phyloP scores from a whole-genome alignment of 1,140 invertebrate genomes.

The Gonioctena quinquepunctata region DNA sequence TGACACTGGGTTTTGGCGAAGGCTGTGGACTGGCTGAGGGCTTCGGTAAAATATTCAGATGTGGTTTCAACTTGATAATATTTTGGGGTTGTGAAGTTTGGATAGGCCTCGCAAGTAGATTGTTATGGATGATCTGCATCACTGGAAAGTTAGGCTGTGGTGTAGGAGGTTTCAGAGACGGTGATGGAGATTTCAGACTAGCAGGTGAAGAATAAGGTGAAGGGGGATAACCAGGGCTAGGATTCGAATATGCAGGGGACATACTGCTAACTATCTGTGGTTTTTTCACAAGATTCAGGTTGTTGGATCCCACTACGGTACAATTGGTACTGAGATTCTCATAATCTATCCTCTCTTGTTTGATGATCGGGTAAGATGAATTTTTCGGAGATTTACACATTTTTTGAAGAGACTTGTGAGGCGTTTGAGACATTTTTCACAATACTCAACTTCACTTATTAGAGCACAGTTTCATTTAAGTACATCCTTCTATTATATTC shows the following conservation, averaged over 20 bases:
- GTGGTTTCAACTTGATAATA: slow-evolving; percentile 54
- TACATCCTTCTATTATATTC: slow-evolving; percentile 26
- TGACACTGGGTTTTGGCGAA: slow-evolving; percentile 50
- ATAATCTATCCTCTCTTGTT: slow-evolving; percentile 51
- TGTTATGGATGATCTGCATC: slow-evolving; percentile 53
- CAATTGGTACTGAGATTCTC: slow-evolving; percentile 53
- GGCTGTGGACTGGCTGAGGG: slow-evolving; percentile 50
- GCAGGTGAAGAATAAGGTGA: slow-evolving; percentile 51
- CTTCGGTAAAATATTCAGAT: slow-evolving; percentile 55
- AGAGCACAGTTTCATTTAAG: slow-evolving; percentile 34
- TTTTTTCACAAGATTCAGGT: slow-evolving; percentile 54
- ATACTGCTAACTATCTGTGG: slow-evolving; percentile 48
- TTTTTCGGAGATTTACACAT: slow-evolving; percentile 56
- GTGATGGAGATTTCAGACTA: slow-evolving; percentile 52
- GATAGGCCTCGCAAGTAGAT: slow-evolving; percentile 44
- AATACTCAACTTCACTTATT: slow-evolving; percentile 32
- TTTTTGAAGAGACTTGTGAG: slow-evolving; percentile 48
- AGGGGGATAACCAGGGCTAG: slow-evolving; percentile 50
- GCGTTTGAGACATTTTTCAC: slow-evolving; percentile 53
- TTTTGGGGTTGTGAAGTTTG: slow-evolving; percentile 47
- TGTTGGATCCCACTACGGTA: slow-evolving; percentile 54
- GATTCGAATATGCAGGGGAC: slow-evolving; percentile 52
- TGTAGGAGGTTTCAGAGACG: slow-evolving; percentile 48
- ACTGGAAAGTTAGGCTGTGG: slow-evolving; percentile 51
- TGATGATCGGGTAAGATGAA: slow-evolving; percentile 37